Conservation (phyloP, 2,113 vertebrate species). For the Junco hyemalis region DNA sequence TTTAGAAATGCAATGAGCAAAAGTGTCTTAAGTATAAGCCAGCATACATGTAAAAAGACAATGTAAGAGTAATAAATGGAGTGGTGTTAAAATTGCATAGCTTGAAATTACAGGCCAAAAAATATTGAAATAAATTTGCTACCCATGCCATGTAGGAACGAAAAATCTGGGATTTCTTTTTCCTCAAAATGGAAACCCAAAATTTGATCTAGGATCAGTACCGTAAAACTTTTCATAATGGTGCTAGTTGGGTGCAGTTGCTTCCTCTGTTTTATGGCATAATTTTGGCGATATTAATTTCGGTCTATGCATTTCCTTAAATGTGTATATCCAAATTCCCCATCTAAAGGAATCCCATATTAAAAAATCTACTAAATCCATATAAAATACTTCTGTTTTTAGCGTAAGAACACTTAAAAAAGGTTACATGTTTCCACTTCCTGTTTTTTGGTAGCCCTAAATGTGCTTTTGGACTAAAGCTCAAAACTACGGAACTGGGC, state of each 20-base stretch:
- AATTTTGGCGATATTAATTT: not conserved
- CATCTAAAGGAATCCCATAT: not conserved
- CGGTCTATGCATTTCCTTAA: not conserved
- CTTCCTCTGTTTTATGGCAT: not conserved
- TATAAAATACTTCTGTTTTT: not conserved
- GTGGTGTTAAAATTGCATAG: not conserved
- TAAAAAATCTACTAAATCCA: not conserved
- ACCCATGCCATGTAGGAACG: not conserved
- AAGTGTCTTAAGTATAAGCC: not conserved
- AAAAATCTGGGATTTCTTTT: not conserved
- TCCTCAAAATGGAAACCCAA: not conserved
- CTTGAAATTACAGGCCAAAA: not conserved
- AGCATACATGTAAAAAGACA: not conserved
- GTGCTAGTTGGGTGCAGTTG: not conserved
- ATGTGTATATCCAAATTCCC: not conserved
- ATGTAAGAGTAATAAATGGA: not conserved
- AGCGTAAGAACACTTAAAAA: not conserved
- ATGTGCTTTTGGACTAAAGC: not conserved
- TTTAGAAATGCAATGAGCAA: not conserved
- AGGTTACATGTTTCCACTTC: not conserved
- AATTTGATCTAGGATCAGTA: not conserved
- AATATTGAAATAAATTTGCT: not conserved
- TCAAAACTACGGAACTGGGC: not conserved
- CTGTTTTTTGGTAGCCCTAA: not conserved
- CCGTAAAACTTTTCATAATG: not conserved